These are phyloP conservation scores for Phainopepla nitens DNA, from an alignment of 2,113 vertebrate genomes.

Conservation along the genomic window DNA sequence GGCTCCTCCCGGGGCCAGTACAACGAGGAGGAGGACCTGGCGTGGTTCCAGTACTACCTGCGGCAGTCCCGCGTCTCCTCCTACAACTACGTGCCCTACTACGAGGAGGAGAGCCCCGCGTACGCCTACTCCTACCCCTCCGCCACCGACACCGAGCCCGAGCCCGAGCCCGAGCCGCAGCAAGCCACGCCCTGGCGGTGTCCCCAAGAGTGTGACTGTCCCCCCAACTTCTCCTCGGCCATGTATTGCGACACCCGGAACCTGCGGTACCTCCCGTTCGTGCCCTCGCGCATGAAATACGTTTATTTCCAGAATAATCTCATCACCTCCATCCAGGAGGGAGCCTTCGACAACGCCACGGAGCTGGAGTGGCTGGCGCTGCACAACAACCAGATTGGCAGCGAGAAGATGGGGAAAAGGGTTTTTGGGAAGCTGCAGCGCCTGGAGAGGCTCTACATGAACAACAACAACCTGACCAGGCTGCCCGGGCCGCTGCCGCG, in stretches of 20 bases:
- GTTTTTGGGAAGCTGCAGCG: slow-evolving; percentile 82
- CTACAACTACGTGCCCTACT: slow-evolving; percentile 75
- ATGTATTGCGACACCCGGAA: slow-evolving; percentile 92
- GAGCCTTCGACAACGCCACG: slow-evolving; percentile 86
- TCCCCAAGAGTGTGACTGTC: slow-evolving; percentile 90
- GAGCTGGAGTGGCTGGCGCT: slow-evolving; percentile 90
- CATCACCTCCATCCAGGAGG: slow-evolving; percentile 82
- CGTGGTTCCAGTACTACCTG: slow-evolving; percentile 81
- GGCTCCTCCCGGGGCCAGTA: slow-evolving; percentile 71
- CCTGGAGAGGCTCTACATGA: slow-evolving; percentile 88
- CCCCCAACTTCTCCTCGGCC: slow-evolving; percentile 86
- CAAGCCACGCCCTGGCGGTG: slow-evolving; percentile 72
- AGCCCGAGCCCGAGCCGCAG: not conserved
- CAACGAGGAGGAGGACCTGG: slow-evolving; percentile 73
- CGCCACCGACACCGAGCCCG: not conserved
- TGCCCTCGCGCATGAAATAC: slow-evolving; percentile 91
- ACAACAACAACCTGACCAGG: slow-evolving; percentile 89
- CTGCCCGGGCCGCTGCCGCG: slow-evolving; percentile 85
- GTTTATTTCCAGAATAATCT: slow-evolving; percentile 94
- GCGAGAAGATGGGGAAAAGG: slow-evolving; percentile 79
- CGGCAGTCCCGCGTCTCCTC: slow-evolving; percentile 65
- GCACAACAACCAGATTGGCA: slow-evolving; percentile 87
- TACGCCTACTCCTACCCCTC: slow-evolving; percentile 61
- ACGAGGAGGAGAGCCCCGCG: slow-evolving; percentile 64
- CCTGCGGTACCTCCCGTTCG: slow-evolving; percentile 83